Evolutionary conservation across 2,113 vertebrate species (phyloP).

Genomic region (Atrichornis clamosus): DNA sequence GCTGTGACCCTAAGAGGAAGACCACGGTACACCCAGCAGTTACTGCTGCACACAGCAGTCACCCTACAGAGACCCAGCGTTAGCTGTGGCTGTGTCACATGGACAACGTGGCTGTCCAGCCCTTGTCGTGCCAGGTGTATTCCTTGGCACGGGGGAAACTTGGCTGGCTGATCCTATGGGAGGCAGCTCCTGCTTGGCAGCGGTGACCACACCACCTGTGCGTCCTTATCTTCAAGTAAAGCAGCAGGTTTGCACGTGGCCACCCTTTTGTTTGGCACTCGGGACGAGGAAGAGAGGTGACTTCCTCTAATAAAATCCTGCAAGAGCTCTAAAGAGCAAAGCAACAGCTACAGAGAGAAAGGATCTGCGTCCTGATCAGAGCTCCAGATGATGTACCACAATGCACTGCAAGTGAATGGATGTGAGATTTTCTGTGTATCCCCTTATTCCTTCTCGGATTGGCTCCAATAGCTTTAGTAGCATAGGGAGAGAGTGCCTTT

Average conservation of each 20-base stretch:
- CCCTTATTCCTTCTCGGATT: not conserved
- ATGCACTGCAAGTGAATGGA: rapidly evolving
- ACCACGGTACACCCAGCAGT: not conserved
- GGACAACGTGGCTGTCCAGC: rapidly evolving
- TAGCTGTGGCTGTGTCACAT: not conserved
- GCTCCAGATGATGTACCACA: not conserved
- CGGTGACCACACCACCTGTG: rapidly evolving
- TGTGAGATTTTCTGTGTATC: not conserved
- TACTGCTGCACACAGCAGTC: not conserved
- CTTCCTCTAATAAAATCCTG: not conserved
- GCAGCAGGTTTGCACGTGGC: rapidly evolving
- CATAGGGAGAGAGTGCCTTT: not conserved
- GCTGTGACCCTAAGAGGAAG: not conserved
- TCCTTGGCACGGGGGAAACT: not conserved
- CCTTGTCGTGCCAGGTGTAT: rapidly evolving
- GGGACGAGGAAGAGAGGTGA: not conserved
- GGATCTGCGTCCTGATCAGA: not conserved
- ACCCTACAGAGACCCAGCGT: not conserved
- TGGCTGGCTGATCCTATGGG: not conserved
- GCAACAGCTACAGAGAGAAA: rapidly evolving
- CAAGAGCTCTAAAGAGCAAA: not conserved
- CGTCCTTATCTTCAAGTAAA: not conserved
- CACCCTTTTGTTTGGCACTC: not conserved
- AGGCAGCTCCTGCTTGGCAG: not conserved
- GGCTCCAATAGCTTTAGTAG: not conserved